These are phyloP conservation scores for Tapirus terrestris DNA, from an alignment of 2,113 vertebrate genomes.

Conservation along the genomic window DNA sequence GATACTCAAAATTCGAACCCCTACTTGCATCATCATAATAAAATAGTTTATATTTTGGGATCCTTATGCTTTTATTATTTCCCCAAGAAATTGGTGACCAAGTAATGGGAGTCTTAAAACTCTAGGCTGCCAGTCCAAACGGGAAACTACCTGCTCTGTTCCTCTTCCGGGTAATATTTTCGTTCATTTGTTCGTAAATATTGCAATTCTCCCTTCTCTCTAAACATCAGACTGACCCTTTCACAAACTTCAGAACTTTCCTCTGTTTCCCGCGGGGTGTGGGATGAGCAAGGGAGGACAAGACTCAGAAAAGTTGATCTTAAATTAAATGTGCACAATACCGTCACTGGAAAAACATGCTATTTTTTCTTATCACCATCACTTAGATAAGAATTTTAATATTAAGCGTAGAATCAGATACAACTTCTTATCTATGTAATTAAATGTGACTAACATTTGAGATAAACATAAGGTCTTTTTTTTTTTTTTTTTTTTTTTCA, in stretches of 20 bases:
- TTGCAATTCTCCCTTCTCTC: not conserved
- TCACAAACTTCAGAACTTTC: not conserved
- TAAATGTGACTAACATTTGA: conserved; percentile 78
- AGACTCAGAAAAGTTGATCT: conserved; percentile 9
- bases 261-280: not conserved
- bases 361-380: conserved; percentile 54
- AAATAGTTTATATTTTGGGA: not conserved
- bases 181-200: not conserved
- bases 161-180: not conserved
- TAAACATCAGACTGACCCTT: not conserved
- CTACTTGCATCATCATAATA: not conserved
- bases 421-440: conserved; percentile 73
- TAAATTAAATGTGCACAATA: conserved; percentile 65
- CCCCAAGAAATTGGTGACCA: not conserved
- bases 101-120: not conserved
- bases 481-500: conserved; percentile 42
- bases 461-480: conserved; percentile 73
- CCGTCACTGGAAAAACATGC: conserved; percentile 59
- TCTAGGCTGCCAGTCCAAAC: not conserved
- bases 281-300: not conserved
- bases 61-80: not conserved
- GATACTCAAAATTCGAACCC: not conserved
- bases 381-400: conserved; percentile 75
- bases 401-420: conserved; percentile 74
- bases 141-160: not conserved